Percentiles rank a stretch among this genome's conserved stretches.
Conservation (phyloP, 1,140 invertebrate species). For the Bacillus rossius region DNA sequence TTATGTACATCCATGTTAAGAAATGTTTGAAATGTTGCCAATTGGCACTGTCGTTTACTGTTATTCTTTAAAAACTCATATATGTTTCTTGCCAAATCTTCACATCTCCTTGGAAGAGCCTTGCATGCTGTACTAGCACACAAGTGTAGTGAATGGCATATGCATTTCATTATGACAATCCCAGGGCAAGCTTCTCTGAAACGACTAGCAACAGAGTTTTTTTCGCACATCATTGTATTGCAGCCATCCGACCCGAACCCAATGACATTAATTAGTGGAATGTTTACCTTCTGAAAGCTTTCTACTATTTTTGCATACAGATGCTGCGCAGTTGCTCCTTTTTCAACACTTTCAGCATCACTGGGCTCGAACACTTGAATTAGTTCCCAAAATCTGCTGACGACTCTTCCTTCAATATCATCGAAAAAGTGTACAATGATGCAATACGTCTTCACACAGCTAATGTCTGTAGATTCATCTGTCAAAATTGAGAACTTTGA, state of each 20-base stretch:
- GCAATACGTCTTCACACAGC: constrained; percentile 14
- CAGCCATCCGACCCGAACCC: constrained; percentile 40
- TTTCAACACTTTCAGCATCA: constrained; percentile 15
- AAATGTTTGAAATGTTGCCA: constrained; percentile 29
- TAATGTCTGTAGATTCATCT: constrained; percentile 25
- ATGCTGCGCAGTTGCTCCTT: constrained; percentile 15
- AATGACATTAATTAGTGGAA: constrained; percentile 39
- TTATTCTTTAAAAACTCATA: constrained; percentile 26
- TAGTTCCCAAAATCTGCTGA: constrained; percentile 33
- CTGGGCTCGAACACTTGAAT: constrained; percentile 26
- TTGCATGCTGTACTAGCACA: constrained; percentile 30
- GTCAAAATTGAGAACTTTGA: constrained; percentile 21
- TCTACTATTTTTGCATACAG: constrained; percentile 13
- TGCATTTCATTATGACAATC: constrained; percentile 34
- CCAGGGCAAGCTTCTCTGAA: constrained; percentile 30
- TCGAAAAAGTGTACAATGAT: constrained; percentile 12
- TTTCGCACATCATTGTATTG: constrained; percentile 35
- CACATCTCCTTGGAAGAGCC: constrained; percentile 23
- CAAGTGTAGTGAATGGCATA: constrained; percentile 35
- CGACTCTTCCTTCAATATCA: constrained; percentile 3
- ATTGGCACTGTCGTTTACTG: constrained; percentile 24
- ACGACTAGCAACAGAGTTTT: constrained; percentile 31
- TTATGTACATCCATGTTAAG: constrained; percentile 25
- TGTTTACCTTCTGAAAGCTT: constrained; percentile 22
- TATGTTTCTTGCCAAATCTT: constrained; percentile 27